Evolutionary conservation across 1,140 invertebrate species (phyloP), one percentile per base, ranked within the genome.

Genomic region (Nylanderia fulva): DNA sequence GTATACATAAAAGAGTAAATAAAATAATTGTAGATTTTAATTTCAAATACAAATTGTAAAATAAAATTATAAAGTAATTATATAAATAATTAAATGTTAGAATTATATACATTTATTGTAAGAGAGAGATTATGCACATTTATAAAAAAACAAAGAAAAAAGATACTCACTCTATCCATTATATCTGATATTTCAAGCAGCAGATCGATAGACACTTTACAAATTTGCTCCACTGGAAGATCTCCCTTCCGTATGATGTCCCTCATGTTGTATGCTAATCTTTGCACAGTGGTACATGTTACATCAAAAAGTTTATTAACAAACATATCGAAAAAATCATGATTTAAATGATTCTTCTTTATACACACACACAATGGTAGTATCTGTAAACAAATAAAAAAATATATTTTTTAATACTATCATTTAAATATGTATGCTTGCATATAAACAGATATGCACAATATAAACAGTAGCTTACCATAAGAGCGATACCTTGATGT

Each of bases 251-350:
- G 27, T 79, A 95, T 88, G 15, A 95, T 89, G 90, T 96, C 95
- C 72, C 96, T 93, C 74, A 96, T 93, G 7, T 94, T 93, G 83
- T 97, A 97, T 39, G 95, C 95, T 4, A 96, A 90, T 71, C 96
- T 94, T 2, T 96, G 95, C 1, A 96, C 96, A 36, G 96, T 94
- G 86, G 96, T 96, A 68, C 96, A 96, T 6, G 96, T 95, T 24
- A 96, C 94, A 29, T 96, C 95, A 56, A 97, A 95, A 8, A 97
- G 87, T 90, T 96, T 97, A 24, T 95, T 94, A 48, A 97, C 91
- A 86, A 96, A 97, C 64, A 96, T 94, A 66, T 97, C 95, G 4
- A 96, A 95, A 11, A 96, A 90, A 83, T 96, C 95, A 92, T 95
- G 88, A 88, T 91, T 93, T 29, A 86, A 84, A 54, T 92, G 91